Evolutionary conservation across 2,797 vertebrate species (phyloP), one percentile per base, ranked within the genome.

Genomic region (Sparidentex hasta): DNA sequence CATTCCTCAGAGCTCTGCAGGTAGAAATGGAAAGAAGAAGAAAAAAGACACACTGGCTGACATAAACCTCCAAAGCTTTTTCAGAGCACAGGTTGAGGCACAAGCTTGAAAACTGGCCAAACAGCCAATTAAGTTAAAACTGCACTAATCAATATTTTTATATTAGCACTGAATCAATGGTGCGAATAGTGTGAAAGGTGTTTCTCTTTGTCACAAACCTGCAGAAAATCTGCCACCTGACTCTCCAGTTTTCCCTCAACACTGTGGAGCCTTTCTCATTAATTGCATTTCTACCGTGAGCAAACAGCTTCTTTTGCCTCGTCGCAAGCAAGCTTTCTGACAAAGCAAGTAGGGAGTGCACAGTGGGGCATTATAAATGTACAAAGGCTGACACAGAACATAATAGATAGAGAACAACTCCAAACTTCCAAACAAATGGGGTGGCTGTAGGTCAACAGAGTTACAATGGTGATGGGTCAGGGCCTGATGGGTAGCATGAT

Each of bases 1-100:
- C 71, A 56, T 51, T 76, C 72, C 44, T 74, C 47, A 63, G 57
- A 59, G 29, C 64, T 73, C 66, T 18, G 11, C 21, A 67, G 73
- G 48, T 25, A 65, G 62, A 18, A 81, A 64, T 12, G 33, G 12
- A 46, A 25, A 48, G n/a, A 48, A 21, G 41, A 21, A 62, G 38
- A 33, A 38, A 18, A 47, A 48, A 44, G 23, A 70, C 63, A n/a
- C 11, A 21, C 33, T n/a, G 23, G 29, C 51, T 33, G 33, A 72
- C 43, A 33, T n/a, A 72, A 63, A 67, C n/a, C 25, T 65, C 7
- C 11, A 9, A 12, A 52, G 50, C 17, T 38, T 66, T 66, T 64
- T 44, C 17, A 23, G n/a, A 47, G 52, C 25, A n/a, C 38, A 54
- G 23, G 7, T 0, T n/a, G 44, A 48, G 12, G 47, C 12, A 55